Evolutionary conservation across 2,797 vertebrate genomes (phyloP), one percentile per base, ranked within the genome.

Genomic region (Tragopan temminckii): DNA sequence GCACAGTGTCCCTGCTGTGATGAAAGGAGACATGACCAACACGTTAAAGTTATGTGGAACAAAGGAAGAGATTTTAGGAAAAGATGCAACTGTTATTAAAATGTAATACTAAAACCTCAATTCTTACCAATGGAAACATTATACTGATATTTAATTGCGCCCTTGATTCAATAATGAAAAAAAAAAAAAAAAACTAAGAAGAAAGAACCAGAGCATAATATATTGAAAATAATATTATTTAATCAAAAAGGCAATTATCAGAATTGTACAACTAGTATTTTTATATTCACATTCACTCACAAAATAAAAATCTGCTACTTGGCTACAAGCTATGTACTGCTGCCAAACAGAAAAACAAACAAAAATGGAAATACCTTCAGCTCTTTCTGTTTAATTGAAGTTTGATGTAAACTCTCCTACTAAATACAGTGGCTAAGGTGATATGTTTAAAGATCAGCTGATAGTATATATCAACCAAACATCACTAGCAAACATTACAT

Each of bases 1-100:
- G 92, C 63, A 83, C 77, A 90, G 86, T 79, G 79, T 93, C 83
- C 81, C 94, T 95, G 93, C 93, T 92, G 95, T 92, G 94, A 96
- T 94, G 89, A 94, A 95, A 96, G 85, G 42, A 96, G 67, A 80
- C 52, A 75, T 68, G 57, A 57, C 76, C 84, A 86, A 91, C 18
- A 50, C 55, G 64, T 71, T 81, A 85, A 90, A 91, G 70, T 89
- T 80, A 59, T 13, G 66, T 59, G 71, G 80, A 95, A 92, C 48
- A 95, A 85, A 94, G 55, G 61, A 82, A 81, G 42, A 77, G 58
- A 81, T 80, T 92, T 95, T 89, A 88, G 85, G 50, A 83, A 85
- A 91, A 91, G 62, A 85, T 61, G 4, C 33, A 74, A 35, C 57
- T 87, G 35, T 84, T 96, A 74, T 31, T 79, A 72, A 84, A 88